Conservation (phyloP, 2,797 vertebrate species). For the Clarias fuscus region DNA sequence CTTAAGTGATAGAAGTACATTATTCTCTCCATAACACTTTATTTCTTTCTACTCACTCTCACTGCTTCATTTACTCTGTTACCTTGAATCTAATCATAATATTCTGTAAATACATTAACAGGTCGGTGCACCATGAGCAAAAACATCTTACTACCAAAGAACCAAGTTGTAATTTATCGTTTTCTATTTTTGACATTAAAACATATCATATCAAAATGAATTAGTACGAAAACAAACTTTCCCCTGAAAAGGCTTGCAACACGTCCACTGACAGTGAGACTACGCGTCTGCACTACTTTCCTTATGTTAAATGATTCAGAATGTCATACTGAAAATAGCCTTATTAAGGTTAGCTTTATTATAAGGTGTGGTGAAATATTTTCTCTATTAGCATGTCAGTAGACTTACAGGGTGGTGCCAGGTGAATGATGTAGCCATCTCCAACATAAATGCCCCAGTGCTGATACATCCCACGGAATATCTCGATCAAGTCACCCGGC, state of each 20-base stretch:
- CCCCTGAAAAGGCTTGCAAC: slow-evolving; percentile 1
- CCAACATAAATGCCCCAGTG: slow-evolving; percentile 82
- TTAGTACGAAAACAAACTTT: background rate
- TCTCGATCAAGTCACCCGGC: slow-evolving; percentile 78
- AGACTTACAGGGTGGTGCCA: slow-evolving; percentile 75
- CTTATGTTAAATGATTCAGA: background rate
- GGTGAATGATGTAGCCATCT: slow-evolving; percentile 73
- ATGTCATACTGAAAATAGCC: background rate
- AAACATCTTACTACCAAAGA: background rate
- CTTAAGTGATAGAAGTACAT: background rate
- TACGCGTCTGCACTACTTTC: no score
- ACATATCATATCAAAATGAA: background rate
- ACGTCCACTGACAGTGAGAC: background rate
- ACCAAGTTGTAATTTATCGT: background rate
- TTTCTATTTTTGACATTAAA: background rate
- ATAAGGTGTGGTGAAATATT: background rate
- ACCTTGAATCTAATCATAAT: background rate
- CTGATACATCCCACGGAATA: slow-evolving; percentile 71
- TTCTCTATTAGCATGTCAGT: background rate
- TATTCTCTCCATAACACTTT: background rate
- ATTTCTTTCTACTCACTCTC: background rate
- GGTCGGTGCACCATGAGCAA: background rate
- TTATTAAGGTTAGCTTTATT: background rate
- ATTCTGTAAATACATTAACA: background rate
- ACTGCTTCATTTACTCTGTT: background rate